Evolutionary conservation across 2,113 vertebrate species (phyloP).

Genomic region (Phoenicopterus ruber): DNA sequence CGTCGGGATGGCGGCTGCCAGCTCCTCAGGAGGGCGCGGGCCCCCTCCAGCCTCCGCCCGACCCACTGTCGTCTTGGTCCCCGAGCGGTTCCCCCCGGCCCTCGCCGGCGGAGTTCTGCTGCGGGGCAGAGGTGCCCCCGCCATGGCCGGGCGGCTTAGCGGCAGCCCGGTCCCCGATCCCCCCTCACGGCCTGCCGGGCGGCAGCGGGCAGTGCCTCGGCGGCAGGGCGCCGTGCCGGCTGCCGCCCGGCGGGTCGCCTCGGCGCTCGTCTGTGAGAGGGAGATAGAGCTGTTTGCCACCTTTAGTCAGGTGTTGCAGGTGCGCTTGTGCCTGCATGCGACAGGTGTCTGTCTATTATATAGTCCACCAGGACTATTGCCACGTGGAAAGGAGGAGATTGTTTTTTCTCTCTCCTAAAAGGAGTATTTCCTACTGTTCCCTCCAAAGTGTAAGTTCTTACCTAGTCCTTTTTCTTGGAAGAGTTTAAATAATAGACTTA

Average conservation of each 20-base stretch:
- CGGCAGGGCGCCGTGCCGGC: background rate
- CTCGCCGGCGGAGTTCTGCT: background rate
- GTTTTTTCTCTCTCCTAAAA: background rate
- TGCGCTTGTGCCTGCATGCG: rapidly evolving
- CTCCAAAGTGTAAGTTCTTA: background rate
- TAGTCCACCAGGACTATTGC: rapidly evolving
- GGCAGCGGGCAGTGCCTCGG: background rate
- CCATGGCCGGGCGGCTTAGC: too few relatives aligned
- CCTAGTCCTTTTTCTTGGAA: too few relatives aligned
- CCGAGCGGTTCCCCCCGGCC: too few relatives aligned
- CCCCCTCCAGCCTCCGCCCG: too few relatives aligned
- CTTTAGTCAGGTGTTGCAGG: rapidly evolving
- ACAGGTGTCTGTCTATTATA: rapidly evolving
- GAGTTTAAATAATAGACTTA: rapidly evolving
- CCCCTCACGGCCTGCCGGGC: background rate
- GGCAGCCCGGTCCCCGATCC: too few relatives aligned
- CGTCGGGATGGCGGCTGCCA: too few relatives aligned
- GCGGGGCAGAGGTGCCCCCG: background rate
- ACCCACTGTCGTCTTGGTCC: too few relatives aligned
- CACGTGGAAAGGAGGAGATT: rapidly evolving
- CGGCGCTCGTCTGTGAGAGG: background rate
- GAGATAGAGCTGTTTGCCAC: too few relatives aligned
- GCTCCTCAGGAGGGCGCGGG: too few relatives aligned
- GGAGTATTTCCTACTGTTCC: rapidly evolving
- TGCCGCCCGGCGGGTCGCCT: background rate